phyloP scores from a whole-genome alignment of 2,797 vertebrate genomes.

The Hafferia zeledoni region DNA sequence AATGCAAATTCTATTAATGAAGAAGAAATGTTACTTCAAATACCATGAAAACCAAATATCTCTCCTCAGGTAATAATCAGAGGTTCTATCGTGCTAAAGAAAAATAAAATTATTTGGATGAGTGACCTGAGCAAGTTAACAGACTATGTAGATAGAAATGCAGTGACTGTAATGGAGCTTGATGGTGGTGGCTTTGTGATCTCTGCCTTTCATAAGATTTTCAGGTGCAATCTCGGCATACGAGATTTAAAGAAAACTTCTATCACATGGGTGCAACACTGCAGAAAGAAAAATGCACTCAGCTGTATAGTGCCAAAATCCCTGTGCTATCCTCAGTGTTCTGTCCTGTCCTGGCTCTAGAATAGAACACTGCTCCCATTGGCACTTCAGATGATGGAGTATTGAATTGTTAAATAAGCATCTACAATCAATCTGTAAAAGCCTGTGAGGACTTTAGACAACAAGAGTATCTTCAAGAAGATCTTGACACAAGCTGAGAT shows the following conservation, averaged over 20 bases:
- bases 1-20: neutral
- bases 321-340: neutral
- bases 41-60: neutral
- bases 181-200: neutral
- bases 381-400: neutral
- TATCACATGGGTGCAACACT: neutral
- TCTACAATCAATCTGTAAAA: neutral
- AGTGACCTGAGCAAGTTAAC: neutral
- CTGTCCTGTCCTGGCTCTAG: neutral
- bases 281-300: neutral
- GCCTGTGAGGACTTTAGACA: neutral
- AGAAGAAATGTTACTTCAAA: neutral
- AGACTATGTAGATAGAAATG: neutral
- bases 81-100: neutral
- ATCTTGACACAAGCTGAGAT: neutral
- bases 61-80: neutral
- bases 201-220: neutral
- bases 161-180: neutral
- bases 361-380: neutral
- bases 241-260: neutral
- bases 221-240: neutral
- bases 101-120: neutral
- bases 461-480: neutral
- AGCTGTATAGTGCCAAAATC: neutral
- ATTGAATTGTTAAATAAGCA: neutral